A percentile compares a stretch with the other conserved stretches of the same genome.
phyloP scores from a whole-genome alignment of 2,888 invertebrate genomes.

The Hyposoter dolosus region DNA sequence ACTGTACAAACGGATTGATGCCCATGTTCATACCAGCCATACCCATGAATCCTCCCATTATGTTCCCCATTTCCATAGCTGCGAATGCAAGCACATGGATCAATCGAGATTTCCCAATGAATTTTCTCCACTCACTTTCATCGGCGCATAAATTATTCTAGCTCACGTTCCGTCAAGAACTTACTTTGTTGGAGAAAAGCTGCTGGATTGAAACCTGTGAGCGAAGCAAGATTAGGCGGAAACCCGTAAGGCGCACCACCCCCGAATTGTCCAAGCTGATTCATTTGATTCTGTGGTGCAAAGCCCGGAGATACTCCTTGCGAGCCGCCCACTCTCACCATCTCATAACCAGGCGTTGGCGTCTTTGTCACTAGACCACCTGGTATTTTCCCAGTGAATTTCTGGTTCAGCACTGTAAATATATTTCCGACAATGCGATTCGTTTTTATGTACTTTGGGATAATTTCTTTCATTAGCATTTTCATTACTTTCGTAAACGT shows the following conservation, averaged over 20 bases:
- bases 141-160: constrained; percentile 13
- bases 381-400: constrained; percentile 83
- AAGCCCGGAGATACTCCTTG: constrained; percentile 80
- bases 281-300: constrained; percentile 82
- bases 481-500: not conserved
- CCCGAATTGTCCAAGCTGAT: constrained; percentile 78
- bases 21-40: constrained; percentile 83
- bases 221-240: constrained; percentile 80
- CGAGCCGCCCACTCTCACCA: constrained; percentile 86
- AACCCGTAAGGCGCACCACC: constrained; percentile 74
- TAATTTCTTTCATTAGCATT: not conserved
- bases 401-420: constrained; percentile 77
- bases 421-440: not conserved
- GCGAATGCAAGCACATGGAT: constrained; percentile 43
- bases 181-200: constrained; percentile 95
- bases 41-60: constrained; percentile 83
- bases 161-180: constrained; percentile 75
- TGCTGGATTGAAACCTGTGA: constrained; percentile 89
- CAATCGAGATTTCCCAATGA: constrained; percentile 1
- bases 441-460: not conserved
- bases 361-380: constrained; percentile 85
- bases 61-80: constrained; percentile 83
- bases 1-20: constrained; percentile 84
- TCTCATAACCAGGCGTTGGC: constrained; percentile 86
- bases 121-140: constrained; percentile 24